Evolutionary conservation across 2,888 invertebrate species (phyloP), one percentile per base, ranked within the genome.

Genomic region (Clivina fossor): DNA sequence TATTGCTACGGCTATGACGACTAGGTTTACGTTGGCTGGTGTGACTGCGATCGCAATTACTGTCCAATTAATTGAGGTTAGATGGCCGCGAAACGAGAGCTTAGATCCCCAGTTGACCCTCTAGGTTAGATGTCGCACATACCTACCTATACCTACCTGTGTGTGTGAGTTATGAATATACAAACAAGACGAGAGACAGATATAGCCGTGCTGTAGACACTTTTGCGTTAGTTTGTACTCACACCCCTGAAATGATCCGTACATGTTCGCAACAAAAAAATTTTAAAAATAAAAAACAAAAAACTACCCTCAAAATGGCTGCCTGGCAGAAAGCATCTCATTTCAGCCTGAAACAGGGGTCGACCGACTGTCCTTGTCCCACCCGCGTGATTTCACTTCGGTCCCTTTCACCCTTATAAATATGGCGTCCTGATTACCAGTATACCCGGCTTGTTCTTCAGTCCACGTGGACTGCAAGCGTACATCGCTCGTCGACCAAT

Each of bases 301-400:
- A 82, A 81, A 80, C 81, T 80, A 81, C 82, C 82, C 82, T 82
- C 82, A 82, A 83, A 83, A 82, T 82, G 83, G 83, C 83, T 81
- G 82, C 82, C 82, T 79, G 69, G 75, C 73, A 73, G 74, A 74
- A 74, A 74, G 74, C 74, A 74, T 74, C 74, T 74, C 74, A 74
- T 74, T 74, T 74, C 73, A 74, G 73, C 70, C n/a, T 71, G 72
- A 72, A 73, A 73, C 73, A 72, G 72, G 74, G 71, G 71, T 72
- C 69, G 73, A n/a, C n/a, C 56, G 69, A 70, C 72, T 66, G 71
- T 74, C 74, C 74, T 74, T 74, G 71, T 74, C 70, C 73, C 73
- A 72, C 73, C 70, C 71, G 73, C 72, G 71, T 71, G 72, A 74
- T 74, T 74, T 73, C 71, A 72, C 74, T 72, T 69, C 73, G 71